Conservation (phyloP, 2,888 invertebrate species). For the Endomychus coccineus region DNA sequence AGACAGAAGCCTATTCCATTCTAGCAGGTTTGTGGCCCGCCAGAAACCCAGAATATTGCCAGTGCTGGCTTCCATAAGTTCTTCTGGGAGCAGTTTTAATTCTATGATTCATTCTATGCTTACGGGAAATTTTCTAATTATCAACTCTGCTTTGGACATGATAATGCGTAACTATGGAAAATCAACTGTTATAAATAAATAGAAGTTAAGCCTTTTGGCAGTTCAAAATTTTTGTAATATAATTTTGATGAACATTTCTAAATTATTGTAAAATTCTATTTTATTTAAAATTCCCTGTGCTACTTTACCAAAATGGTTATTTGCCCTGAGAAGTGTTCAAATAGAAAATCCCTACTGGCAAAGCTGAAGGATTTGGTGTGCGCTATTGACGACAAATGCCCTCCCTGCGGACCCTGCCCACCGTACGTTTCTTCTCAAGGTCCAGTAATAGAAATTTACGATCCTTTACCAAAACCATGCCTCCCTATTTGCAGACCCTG, state of each 20-base stretch:
- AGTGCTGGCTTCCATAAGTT: too few relatives aligned
- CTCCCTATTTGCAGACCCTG: constrained; percentile 47
- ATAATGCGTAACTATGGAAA: too few relatives aligned
- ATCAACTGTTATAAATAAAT: too few relatives aligned
- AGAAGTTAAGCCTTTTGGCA: constrained; percentile 12
- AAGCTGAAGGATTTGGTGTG: constrained; percentile 35
- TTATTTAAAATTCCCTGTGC: constrained; percentile 12
- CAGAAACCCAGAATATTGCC: too few relatives aligned
- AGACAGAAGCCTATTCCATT: too few relatives aligned
- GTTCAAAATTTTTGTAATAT: constrained; percentile 14
- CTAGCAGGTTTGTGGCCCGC: too few relatives aligned
- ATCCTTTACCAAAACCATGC: constrained; percentile 51
- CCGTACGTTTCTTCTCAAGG: constrained; percentile 40
- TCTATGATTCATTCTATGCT: too few relatives aligned
- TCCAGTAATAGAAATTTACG: constrained; percentile 46
- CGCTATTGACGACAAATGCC: constrained; percentile 32
- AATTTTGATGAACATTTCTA: constrained; percentile 15
- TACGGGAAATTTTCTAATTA: too few relatives aligned
- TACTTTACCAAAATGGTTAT: constrained; percentile 28
- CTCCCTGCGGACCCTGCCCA: constrained; percentile 34
- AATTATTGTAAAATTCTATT: constrained; percentile 20
- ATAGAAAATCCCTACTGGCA: constrained; percentile 32
- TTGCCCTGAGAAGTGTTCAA: constrained; percentile 34
- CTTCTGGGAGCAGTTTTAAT: too few relatives aligned
- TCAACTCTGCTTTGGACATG: too few relatives aligned